Base-by-base conservation (phyloP, 2,888 invertebrate genomes). In the Eurytoma californica region DNA sequence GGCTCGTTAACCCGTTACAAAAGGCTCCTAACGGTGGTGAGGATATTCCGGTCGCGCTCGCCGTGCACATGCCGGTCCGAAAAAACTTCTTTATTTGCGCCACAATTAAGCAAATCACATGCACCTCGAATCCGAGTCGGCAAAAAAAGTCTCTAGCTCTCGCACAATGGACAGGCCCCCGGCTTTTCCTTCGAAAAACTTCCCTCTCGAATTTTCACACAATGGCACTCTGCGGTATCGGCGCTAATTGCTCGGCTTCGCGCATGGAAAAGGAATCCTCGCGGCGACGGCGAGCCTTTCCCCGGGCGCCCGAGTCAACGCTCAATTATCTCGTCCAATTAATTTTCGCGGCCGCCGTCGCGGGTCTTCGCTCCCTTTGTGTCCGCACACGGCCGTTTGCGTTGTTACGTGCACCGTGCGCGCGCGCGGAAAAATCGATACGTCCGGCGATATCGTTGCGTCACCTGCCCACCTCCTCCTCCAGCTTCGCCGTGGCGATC, bases 361-460 rank as follows among this genome's bases (percentile, higher is more conserved):
- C 66, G 51, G 47, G 57, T 74, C 74, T 61, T 77, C 72, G 14
- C 16, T 39, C 47, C 2, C 16, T 16, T 24, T 49, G 51, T 66
- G 14, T 53, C 18, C 60, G 3, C 61, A 55, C 61, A 20, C 49
- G 28, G 13, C 20, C 49, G 24, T 9, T 28, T 12, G 12, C 7
- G 30, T 51, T 47, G 47, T 60, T 3, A 18, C 28, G 24, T 3
- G 20, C 16, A 24, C 53, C 16, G 47, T 30, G 20, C 65, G 47
- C 51, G 20, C 65, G 63, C 69, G 67, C 20, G 69, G 39, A 79
- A 81, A 81, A 81, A 79, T 81, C 79, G 76, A 81, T 81, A 76
- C 61, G 69, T 79, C 81, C 79, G 79, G 61, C 18, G 39, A 16
- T 68, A n/a, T 66, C 68, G 73, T 79, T 77, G 70, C 80, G 58